phyloP scores from a whole-genome alignment of 2,113 vertebrate genomes.

The Blennius ocellaris region DNA sequence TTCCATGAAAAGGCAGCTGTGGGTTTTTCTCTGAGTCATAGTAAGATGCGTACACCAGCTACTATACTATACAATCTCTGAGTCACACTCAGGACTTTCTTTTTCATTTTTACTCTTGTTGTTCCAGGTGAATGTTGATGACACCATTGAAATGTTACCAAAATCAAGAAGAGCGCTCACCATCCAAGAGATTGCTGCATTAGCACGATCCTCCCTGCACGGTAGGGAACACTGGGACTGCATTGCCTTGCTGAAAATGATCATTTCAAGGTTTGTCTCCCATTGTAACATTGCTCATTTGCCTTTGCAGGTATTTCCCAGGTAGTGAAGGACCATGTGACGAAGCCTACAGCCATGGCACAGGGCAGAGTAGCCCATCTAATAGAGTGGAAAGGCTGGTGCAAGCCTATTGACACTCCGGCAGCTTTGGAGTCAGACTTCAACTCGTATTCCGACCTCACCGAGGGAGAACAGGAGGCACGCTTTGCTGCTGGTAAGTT shows the following conservation, averaged over 20 bases:
- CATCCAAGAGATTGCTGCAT: constrained; percentile 97
- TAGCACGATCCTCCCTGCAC: constrained; percentile 96
- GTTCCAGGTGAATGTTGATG: constrained; percentile 96
- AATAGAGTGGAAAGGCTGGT: constrained; percentile 99
- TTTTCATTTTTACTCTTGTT: constrained; percentile 16
- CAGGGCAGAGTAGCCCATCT: constrained; percentile 97
- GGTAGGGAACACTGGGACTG: constrained; percentile 78
- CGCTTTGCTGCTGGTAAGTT: constrained; percentile 93
- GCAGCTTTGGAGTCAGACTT: constrained; percentile 91
- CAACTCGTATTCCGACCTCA: constrained; percentile 95
- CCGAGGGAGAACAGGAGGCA: constrained; percentile 96
- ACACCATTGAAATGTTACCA: constrained; percentile 96
- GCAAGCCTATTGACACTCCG: constrained; percentile 91
- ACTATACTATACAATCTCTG: not conserved
- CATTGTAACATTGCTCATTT: not conserved
- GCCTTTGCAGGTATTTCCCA: constrained; percentile 92
- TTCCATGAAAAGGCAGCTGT: constrained; percentile 16
- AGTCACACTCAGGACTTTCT: not conserved
- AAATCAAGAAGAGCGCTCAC: constrained; percentile 97
- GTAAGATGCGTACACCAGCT: constrained; percentile 31
- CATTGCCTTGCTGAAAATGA: not conserved
- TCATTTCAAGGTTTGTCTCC: not conserved
- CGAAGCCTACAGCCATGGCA: constrained; percentile 97
- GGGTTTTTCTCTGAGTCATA: constrained; percentile 46
- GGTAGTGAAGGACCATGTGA: constrained; percentile 98